Evolutionary conservation across 2,113 vertebrate genomes (phyloP).

Genomic region (Coptodon bakossiorum): DNA sequence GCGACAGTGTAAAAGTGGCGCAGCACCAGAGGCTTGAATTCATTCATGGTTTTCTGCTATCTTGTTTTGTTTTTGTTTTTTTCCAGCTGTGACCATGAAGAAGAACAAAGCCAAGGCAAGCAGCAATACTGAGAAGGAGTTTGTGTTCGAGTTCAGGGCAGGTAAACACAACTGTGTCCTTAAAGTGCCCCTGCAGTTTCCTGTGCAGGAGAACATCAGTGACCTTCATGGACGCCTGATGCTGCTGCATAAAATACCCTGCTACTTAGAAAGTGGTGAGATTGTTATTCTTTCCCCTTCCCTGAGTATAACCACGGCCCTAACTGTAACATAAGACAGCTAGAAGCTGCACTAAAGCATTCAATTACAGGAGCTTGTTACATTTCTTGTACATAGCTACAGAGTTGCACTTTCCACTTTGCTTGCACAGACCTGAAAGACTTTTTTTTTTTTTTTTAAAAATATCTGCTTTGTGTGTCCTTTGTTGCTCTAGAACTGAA

Average conservation of each 20-base stretch:
- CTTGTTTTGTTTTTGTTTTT: not conserved
- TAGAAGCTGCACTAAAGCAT: not conserved
- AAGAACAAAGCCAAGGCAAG: slow-evolving; percentile 73
- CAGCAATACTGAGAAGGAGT: slow-evolving; percentile 79
- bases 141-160: slow-evolving; percentile 81
- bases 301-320: not conserved
- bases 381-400: not conserved
- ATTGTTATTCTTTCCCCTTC: not conserved
- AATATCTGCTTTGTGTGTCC: not conserved
- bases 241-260: slow-evolving; percentile 87
- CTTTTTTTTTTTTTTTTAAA: not conserved
- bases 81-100: slow-evolving; percentile 76
- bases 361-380: not conserved
- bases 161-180: slow-evolving; percentile 79
- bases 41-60: not conserved
- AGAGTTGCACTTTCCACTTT: not conserved
- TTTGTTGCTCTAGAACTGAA: slow-evolving; percentile 77
- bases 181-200: slow-evolving; percentile 85
- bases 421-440: not conserved
- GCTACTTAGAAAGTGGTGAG: slow-evolving; percentile 89
- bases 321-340: not conserved
- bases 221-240: slow-evolving; percentile 87
- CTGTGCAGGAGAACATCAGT: slow-evolving; percentile 80
- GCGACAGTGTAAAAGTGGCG: not conserved
- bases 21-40: not conserved